Base-by-base conservation (phyloP, 37 sponge, comb jelly and placozoan genomes). In the Axinella damicornis region DNA sequence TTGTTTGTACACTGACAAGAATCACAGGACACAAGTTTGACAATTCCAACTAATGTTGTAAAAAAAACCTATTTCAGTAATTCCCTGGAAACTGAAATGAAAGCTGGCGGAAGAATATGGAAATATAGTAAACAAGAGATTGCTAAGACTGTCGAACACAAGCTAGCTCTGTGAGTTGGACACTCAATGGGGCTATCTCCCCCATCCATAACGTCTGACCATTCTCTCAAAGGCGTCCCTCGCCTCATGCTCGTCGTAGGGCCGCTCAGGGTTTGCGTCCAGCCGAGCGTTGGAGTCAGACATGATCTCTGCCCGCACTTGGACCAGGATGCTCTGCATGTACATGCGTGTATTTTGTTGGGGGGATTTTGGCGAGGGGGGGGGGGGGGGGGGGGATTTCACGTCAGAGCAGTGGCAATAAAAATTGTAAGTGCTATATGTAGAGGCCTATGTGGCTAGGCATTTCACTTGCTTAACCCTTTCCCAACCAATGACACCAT, bases 151-250 rank as follows among this genome's bases (percentile, higher is more conserved):
- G 33, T 1, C 1, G 68, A 31, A 11, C 2, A 34, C 2, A 30
- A 31, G 11, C 28, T 67, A 30, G 20, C 27, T 32, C 19, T 11
- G 68, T 28, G 68, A 31, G 68, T 2, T 5, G 30, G 27, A 46
- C 46, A 12, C 9, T 4, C 33, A 31, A 57, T 1, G 22, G 16
- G 25, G 22, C 53, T 62, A 85, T 74, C 72, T 85, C 69, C 82
- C 90, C 94, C 94, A 94, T 30, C 94, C 94, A 65, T 94, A 94
- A 53, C 89, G 82, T 25, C 35, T 54, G 20, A 87, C 85, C 95
- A 91, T 91, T 25, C 95, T 60, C 71, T 94, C 92, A 79, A 91
- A 91, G 39, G 92, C 92, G 0, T 5, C 54, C 61, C 54, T 94
- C 20, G 91, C 95, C 62, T 90, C 95, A 21, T 60, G 40, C 65